Percentiles rank a stretch among this genome's conserved stretches.
phyloP scores from a whole-genome alignment of 2,797 vertebrate genomes.

The Antrozous pallidus region DNA sequence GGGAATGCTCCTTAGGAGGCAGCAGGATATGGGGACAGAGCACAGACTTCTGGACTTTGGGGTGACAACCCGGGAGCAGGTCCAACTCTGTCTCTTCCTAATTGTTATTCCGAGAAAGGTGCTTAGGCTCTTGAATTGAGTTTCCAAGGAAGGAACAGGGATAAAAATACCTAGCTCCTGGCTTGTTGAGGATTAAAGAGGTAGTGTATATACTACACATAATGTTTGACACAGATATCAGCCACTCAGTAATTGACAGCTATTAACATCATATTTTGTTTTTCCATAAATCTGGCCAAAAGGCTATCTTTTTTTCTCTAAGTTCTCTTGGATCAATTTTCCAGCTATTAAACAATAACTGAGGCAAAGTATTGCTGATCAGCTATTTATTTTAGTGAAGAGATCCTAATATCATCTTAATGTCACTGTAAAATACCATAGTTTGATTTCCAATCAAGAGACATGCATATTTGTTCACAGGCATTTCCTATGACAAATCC shows the following conservation, averaged over 20 bases:
- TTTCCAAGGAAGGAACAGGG: neutral
- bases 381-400: slow-evolving; percentile 16
- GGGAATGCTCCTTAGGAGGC: neutral
- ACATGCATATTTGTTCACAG: neutral
- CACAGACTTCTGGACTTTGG: neutral
- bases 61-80: neutral
- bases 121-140: neutral
- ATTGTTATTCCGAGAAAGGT: neutral
- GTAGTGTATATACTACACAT: neutral
- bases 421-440: neutral
- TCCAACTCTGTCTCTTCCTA: neutral
- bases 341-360: neutral
- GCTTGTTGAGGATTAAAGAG: neutral
- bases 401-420: neutral
- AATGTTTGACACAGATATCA: neutral
- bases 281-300: neutral
- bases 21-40: neutral
- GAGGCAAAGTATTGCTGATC: neutral
- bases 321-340: neutral
- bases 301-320: neutral
- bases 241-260: neutral
- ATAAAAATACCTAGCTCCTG: neutral
- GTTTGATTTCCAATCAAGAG: neutral
- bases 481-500: neutral
- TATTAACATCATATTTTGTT: neutral